Conservation (phyloP, 2,113 vertebrate species). For the Cheirogaleus medius region DNA sequence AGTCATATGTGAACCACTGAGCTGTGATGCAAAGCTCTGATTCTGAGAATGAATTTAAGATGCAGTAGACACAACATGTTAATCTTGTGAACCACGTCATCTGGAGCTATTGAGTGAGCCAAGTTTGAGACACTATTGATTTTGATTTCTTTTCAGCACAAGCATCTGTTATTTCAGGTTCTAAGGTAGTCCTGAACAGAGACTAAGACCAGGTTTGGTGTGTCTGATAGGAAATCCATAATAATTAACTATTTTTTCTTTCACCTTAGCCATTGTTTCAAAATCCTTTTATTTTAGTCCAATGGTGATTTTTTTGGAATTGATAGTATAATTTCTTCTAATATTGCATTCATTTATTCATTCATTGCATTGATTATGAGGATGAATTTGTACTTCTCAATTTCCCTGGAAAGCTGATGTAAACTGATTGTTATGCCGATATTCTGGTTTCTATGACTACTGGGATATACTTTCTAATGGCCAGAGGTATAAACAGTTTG, state of each 20-base stretch:
- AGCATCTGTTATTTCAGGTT: constrained; percentile 24
- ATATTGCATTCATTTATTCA: neutral
- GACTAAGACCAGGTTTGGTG: neutral
- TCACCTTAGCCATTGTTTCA: neutral
- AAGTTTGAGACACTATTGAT: neutral
- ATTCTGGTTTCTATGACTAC: constrained; percentile 65
- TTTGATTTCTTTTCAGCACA: neutral
- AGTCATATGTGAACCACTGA: constrained; percentile 29
- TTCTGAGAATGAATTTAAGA: neutral
- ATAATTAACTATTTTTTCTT: neutral
- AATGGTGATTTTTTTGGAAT: neutral
- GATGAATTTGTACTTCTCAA: constrained; percentile 12
- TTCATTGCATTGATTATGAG: neutral
- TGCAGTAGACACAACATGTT: neutral
- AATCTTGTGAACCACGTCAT: neutral
- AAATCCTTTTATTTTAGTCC: neutral
- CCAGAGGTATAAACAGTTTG: constrained; percentile 5
- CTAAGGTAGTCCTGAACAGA: neutral
- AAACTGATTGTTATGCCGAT: constrained; percentile 26
- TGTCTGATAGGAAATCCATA: neutral
- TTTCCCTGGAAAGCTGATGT: neutral
- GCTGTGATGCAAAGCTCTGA: neutral
- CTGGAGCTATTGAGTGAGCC: neutral
- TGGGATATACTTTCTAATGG: neutral
- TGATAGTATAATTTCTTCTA: neutral